Evolutionary conservation across 2,888 invertebrate species (phyloP).

Genomic region (Elaeidobius kamerunicus): DNA sequence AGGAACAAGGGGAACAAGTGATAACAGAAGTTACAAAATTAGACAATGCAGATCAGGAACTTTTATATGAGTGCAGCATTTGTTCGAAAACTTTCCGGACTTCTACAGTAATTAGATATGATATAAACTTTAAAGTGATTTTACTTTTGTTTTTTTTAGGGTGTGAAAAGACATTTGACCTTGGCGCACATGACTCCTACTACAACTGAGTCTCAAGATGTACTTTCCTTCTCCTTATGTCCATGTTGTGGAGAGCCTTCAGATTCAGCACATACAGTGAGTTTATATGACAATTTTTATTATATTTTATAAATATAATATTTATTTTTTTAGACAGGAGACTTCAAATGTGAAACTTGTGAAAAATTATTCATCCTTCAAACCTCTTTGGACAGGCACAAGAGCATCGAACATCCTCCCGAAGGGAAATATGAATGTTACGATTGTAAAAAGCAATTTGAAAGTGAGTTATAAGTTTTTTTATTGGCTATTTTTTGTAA

Average conservation of each 20-base stretch:
- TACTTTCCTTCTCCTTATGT: conserved; percentile 50
- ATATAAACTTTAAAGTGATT: neutral
- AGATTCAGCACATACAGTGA: conserved; percentile 54
- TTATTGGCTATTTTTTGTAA: neutral
- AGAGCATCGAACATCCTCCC: conserved; percentile 66
- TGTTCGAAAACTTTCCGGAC: conserved; percentile 44
- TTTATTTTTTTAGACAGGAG: conserved; percentile 48
- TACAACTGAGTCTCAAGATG: conserved; percentile 38
- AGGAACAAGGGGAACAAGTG: no score
- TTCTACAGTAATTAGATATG: conserved; percentile 39
- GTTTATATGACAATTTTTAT: neutral
- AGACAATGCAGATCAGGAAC: no score
- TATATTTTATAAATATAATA: conserved; percentile 12
- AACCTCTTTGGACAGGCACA: conserved; percentile 63
- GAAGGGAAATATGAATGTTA: conserved; percentile 59
- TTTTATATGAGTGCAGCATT: conserved; percentile 38
- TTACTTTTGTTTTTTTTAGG: conserved; percentile 38
- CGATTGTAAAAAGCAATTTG: conserved; percentile 53
- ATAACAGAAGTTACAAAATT: no score
- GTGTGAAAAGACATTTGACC: conserved; percentile 48
- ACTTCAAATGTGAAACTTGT: conserved; percentile 59
- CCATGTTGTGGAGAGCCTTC: conserved; percentile 59
- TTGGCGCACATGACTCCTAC: conserved; percentile 37
- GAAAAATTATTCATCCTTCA: conserved; percentile 70
- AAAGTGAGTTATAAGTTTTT: conserved; percentile 10